Base-by-base conservation (phyloP, 1,140 invertebrate species). In the Orius insidiosus region DNA sequence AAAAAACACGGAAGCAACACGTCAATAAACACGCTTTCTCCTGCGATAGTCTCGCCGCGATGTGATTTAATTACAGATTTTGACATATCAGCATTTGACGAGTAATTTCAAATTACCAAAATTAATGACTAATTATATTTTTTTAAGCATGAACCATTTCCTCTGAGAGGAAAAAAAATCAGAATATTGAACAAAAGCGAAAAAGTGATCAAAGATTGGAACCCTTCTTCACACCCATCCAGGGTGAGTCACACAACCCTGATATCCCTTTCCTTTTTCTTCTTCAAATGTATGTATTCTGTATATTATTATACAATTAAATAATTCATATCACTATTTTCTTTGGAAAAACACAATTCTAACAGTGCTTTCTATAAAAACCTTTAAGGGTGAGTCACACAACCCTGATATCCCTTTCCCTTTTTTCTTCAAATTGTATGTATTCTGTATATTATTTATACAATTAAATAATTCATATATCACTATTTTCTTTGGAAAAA, bases 21-120 rank as follows among this genome's bases (percentile, higher is more conserved):
- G 8, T 80, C 78, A 2, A 59, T 83, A 35, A 80, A 81, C 50
- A 85, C 80, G 1, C 58, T 85, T 14, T 85, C 80, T 34, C 78
- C 24, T 80, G 76, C 54, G 76, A 80, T 49, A 82, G 79, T 53
- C 75, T 85, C 14, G 76, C 78, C 16, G 80, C 1, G 81, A 85
- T n/a, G n/a, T 56, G 82, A 85, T 62, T 68, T 85, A 30, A 85
- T 85, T 76, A 73, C 83, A 67, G 80, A 85, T 64, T 83, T 77
- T 54, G 80, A 85, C 35, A 48, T 47, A 11, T 43, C 19, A 33
- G 41, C 14, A 30, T 47, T 52, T 46, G 51, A 51, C 30, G 50
- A 51, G 52, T 53, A 30, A 19, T 46, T 49, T 33, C 19, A 36
- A 3, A 36, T 15, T 36, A 4, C 24, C 24, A 3, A 4, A 24